Percentiles rank a stretch among this genome's conserved stretches.
These are phyloP conservation scores for Polietes domitor DNA, from an alignment of 2,888 invertebrate genomes.

Conservation along the genomic window DNA sequence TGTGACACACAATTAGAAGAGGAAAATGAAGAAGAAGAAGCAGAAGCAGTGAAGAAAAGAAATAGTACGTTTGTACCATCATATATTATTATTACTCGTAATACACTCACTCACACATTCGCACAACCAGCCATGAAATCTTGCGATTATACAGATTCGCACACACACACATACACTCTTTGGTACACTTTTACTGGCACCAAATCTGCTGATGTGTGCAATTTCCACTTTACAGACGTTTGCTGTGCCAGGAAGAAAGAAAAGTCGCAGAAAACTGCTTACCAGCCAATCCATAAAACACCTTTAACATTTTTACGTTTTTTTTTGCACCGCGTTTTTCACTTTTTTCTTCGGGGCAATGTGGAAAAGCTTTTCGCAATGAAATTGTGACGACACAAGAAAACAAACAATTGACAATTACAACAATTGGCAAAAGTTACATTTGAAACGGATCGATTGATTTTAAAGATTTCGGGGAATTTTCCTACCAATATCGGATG, in stretches of 20 bases:
- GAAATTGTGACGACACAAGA: no score
- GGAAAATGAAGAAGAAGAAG: conserved; percentile 1
- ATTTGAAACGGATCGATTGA: background rate
- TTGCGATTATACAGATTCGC: background rate
- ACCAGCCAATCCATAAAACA: conserved; percentile 28
- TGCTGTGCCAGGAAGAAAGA: conserved; percentile 9
- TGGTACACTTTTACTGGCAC: conserved; percentile 8
- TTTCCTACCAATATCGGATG: no score
- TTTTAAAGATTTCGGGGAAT: no score
- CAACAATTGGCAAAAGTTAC: background rate
- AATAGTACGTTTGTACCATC: conserved; percentile 20
- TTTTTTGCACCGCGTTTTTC: conserved; percentile 7
- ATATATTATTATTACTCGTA: conserved; percentile 24
- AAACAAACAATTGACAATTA: background rate
- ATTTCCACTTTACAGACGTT: conserved; percentile 10
- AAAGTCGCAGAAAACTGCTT: conserved; percentile 18
- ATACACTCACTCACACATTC: background rate
- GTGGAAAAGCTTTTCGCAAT: background rate
- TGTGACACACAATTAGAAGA: conserved; percentile 13
- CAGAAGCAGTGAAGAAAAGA: conserved; percentile 2
- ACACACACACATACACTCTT: background rate
- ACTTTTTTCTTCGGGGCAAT: background rate
- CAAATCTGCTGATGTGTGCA: conserved; percentile 38
- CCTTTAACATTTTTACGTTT: background rate
- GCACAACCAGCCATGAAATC: background rate